These are phyloP conservation scores for Sceloporus tristichus DNA, from an alignment of 2,113 vertebrate species.

Conservation along the genomic window DNA sequence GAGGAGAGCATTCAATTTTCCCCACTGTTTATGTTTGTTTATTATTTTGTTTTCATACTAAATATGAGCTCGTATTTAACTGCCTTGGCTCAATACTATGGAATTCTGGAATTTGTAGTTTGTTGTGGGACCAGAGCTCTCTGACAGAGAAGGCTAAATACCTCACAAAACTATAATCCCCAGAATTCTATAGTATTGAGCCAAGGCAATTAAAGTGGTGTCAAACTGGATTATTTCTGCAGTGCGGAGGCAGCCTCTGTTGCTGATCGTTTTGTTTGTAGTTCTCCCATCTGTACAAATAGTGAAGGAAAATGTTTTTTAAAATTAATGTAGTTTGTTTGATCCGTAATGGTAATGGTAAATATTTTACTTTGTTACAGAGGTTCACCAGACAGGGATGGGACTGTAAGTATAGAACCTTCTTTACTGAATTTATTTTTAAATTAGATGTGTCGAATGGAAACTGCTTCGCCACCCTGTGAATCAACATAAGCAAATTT, in stretches of 20 bases:
- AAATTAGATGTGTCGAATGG: not conserved
- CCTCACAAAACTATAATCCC: too few species aligned
- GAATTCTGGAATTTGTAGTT: too few species aligned
- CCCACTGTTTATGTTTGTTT: too few species aligned
- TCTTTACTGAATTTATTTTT: not conserved
- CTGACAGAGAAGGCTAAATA: too few species aligned
- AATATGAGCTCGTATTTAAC: too few species aligned
- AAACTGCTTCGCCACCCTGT: not conserved
- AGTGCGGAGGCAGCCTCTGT: too few species aligned
- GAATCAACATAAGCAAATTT: not conserved
- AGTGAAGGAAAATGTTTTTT: fast-evolving
- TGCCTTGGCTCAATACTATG: too few species aligned
- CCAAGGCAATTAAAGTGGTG: too few species aligned
- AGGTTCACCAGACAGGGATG: constrained; percentile 95
- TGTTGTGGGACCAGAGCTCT: too few species aligned
- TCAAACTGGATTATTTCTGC: too few species aligned
- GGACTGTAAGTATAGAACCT: constrained; percentile 86
- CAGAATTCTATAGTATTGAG: too few species aligned
- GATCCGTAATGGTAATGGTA: fast-evolving
- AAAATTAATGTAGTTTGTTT: fast-evolving
- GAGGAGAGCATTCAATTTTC: not conserved
- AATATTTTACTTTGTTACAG: constrained; percentile 76
- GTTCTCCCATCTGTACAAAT: fast-evolving
- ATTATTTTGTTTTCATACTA: too few species aligned
- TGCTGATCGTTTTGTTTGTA: fast-evolving